A percentile compares a stretch with the other conserved stretches of the same genome.
These are phyloP conservation scores for Aplysina aerophoba DNA, from an alignment of 37 sponge, comb jelly and placozoan genomes.

Conservation along the genomic window DNA sequence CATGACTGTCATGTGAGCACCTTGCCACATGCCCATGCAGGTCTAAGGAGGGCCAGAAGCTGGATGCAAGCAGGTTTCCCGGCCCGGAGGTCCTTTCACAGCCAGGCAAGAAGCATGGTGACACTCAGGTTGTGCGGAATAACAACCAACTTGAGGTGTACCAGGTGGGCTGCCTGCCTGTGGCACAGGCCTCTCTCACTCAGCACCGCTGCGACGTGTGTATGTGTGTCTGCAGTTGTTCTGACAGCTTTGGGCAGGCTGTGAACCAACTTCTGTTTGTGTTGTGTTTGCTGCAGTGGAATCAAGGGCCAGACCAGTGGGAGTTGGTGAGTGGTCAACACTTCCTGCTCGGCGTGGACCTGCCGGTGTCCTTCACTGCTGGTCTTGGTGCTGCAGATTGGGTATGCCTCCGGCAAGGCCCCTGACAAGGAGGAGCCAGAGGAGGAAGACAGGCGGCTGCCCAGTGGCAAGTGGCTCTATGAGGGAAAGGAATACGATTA, in stretches of 20 bases:
- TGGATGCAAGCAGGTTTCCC: constrained; percentile 21
- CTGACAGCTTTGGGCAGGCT: neutral
- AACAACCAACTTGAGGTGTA: constrained; percentile 71
- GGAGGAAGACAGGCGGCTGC: neutral
- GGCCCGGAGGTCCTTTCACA: neutral
- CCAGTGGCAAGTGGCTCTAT: constrained; percentile 44
- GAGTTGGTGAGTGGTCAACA: constrained; percentile 41
- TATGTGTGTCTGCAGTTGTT: neutral
- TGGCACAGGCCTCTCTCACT: neutral
- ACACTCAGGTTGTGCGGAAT: constrained; percentile 64
- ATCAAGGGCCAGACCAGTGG: constrained; percentile 57
- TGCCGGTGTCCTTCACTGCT: neutral
- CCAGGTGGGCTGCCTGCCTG: constrained; percentile 44
- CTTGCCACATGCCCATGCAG: neutral
- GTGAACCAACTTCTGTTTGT: neutral
- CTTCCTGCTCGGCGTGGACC: neutral
- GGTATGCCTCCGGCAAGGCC: constrained; percentile 14
- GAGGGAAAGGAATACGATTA: constrained; percentile 85
- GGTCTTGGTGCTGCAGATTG: neutral
- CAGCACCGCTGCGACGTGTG: neutral
- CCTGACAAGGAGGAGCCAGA: neutral
- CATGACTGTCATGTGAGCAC: no score
- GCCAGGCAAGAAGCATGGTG: constrained; percentile 64
- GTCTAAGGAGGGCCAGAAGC: neutral
- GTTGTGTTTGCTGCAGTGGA: constrained; percentile 56